Evolutionary conservation across 2,797 vertebrate genomes (phyloP), one percentile per base, ranked within the genome.

Genomic region (Pteronotus mesoamericanus): DNA sequence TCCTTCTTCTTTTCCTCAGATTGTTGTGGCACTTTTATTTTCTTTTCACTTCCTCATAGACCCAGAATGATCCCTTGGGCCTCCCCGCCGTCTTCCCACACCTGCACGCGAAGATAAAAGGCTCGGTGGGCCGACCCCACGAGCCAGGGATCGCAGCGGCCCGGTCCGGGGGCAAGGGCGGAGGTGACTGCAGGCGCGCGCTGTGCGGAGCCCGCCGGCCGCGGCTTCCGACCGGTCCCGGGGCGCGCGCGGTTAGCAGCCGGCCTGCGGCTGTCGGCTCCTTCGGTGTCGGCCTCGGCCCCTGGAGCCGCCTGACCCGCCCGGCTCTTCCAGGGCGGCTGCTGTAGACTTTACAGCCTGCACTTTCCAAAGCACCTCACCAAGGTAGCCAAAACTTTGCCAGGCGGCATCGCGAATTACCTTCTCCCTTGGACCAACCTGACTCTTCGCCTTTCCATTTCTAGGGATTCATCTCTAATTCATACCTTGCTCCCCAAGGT

Each of bases 291-390:
- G 55, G 29, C 48, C 24, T 88, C 39, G 10, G n/a, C 44, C 22
- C 10, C 42, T 75, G 68, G 53, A 53, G 34, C 37, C 4, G 0
- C 9, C 9, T 6, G 10, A 1, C 5, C 14, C 0, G 0, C 8
- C 61, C 3, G 1, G 0, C 9, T 37, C n/a, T 66, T 51, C 26
- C 34, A 26, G 24, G 71, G 53, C 44, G 66, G 32, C 14, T 32
- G 48, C 3, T 1, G 2, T 14, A 42, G 44, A 29, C 29, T 44
- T 6, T 2, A 15, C 1, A 2, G 44, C 24, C 3, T 53, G 14
- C 1, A 9, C 1, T 26, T 44, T 53, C 34, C 37, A n/a, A 16
- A 80, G 42, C 1, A 3, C 34, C 34, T 7, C 3, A 3, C 34
- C 26, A 19, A 12, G n/a, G 9, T 10, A 34, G 53, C 3, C 29